These are phyloP conservation scores for Hozukius guyotensis DNA, from an alignment of 2,797 vertebrate genomes.

Conservation along the genomic window DNA sequence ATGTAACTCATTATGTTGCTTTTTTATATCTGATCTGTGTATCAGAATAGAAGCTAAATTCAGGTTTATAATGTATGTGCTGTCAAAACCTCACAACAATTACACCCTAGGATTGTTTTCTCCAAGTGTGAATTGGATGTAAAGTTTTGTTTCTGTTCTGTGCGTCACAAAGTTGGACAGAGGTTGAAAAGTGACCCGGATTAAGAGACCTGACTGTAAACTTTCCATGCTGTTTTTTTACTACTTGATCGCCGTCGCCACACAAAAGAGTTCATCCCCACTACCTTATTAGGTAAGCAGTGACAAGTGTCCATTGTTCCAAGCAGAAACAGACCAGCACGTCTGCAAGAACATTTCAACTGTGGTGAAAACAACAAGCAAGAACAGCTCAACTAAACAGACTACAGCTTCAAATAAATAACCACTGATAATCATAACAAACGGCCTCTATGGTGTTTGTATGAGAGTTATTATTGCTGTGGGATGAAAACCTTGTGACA, in stretches of 20 bases:
- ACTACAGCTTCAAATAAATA: constrained; percentile 32
- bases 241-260: background rate
- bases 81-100: background rate
- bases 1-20: background rate
- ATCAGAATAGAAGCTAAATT: background rate
- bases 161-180: background rate
- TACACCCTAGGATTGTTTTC: background rate
- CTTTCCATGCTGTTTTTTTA: background rate
- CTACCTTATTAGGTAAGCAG: constrained; percentile 52
- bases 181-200: background rate
- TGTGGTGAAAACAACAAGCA: constrained; percentile 21
- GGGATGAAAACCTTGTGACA: background rate
- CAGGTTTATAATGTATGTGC: background rate
- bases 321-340: constrained; percentile 21
- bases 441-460: constrained; percentile 3
- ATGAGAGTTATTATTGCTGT: background rate
- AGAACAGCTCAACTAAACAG: constrained; percentile 11
- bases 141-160: background rate
- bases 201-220: background rate
- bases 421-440: constrained; percentile 26
- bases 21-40: background rate
- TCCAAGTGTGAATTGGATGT: background rate
- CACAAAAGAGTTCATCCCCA: constrained; percentile 14
- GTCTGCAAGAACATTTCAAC: constrained; percentile 13
- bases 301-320: constrained; percentile 26